phyloP scores from a whole-genome alignment of 2,888 invertebrate species.

The Hyposoter dolosus region DNA sequence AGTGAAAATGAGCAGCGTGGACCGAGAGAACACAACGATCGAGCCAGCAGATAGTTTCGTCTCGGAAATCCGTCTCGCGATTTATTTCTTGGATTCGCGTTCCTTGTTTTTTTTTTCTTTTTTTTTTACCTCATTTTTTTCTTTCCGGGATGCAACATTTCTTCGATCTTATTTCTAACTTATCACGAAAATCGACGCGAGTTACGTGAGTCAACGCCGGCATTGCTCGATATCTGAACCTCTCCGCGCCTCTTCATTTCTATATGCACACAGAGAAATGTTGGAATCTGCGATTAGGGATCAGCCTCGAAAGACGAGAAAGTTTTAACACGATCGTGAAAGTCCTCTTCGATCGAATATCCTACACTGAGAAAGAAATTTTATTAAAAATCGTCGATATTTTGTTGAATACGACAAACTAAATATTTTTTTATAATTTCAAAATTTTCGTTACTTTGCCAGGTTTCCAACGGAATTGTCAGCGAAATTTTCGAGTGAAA shows the following conservation, averaged over 20 bases:
- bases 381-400: too few species aligned
- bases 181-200: slow-evolving; percentile 39
- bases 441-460: too few species aligned
- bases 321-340: slow-evolving; percentile 58
- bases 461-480: too few species aligned
- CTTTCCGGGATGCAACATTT: slow-evolving; percentile 13
- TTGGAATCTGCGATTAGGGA: slow-evolving; percentile 46
- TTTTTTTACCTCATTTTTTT: background rate
- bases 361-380: too few species aligned
- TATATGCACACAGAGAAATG: slow-evolving; percentile 43
- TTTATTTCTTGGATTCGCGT: slow-evolving; percentile 30
- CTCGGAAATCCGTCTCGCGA: slow-evolving; percentile 28
- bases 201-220: slow-evolving; percentile 57
- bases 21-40: slow-evolving; percentile 47
- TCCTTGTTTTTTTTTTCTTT: slow-evolving; percentile 3
- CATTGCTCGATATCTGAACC: slow-evolving; percentile 23
- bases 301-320: slow-evolving; percentile 40
- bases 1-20: slow-evolving; percentile 41
- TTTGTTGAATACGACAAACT: too few species aligned
- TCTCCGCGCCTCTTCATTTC: background rate
- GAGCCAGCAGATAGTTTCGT: slow-evolving; percentile 52
- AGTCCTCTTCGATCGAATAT: slow-evolving; percentile 18
- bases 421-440: too few species aligned
- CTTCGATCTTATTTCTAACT: slow-evolving; percentile 51
- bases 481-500: too few species aligned